Conservation (phyloP, 1,140 invertebrate species). For the Drosophila ogumai region DNA sequence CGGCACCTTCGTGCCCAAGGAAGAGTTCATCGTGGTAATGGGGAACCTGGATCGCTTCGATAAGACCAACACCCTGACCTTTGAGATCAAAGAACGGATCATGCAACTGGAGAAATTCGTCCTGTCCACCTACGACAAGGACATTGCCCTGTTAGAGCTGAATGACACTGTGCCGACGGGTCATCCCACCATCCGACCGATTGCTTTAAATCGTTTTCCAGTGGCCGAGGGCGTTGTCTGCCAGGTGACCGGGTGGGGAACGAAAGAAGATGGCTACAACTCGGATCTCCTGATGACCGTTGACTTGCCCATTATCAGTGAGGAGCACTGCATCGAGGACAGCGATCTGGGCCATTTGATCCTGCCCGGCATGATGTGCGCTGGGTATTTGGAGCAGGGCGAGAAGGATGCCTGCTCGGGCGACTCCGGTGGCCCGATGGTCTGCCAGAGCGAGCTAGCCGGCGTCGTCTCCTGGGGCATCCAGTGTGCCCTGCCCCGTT, state of each 20-base stretch:
- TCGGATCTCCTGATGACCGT: constrained; percentile 68
- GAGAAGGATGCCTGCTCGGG: constrained; percentile 74
- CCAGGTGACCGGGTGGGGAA: constrained; percentile 78
- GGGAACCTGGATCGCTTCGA: constrained; percentile 79
- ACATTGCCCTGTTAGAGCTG: constrained; percentile 64
- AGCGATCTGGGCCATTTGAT: constrained; percentile 37
- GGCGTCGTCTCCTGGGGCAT: constrained; percentile 91
- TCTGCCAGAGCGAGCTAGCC: constrained; percentile 86
- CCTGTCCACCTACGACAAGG: constrained; percentile 58
- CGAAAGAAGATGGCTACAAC: constrained; percentile 55
- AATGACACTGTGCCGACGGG: constrained; percentile 59
- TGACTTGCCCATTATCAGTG: constrained; percentile 66
- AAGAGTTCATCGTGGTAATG: constrained; percentile 71
- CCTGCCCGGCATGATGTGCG: constrained; percentile 75
- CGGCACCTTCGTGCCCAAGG: constrained; percentile 59
- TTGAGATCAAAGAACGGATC: constrained; percentile 50
- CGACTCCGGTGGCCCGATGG: constrained; percentile 88
- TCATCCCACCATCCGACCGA: constrained; percentile 68
- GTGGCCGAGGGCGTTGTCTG: constrained; percentile 46
- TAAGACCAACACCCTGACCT: constrained; percentile 54
- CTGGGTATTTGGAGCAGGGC: constrained; percentile 68
- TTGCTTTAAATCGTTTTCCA: constrained; percentile 31
- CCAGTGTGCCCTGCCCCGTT: constrained; percentile 87
- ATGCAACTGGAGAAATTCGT: constrained; percentile 51
- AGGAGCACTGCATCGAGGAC: constrained; percentile 52